Conservation (phyloP, 2,113 vertebrate species). For the Typhlomys cinereus region DNA sequence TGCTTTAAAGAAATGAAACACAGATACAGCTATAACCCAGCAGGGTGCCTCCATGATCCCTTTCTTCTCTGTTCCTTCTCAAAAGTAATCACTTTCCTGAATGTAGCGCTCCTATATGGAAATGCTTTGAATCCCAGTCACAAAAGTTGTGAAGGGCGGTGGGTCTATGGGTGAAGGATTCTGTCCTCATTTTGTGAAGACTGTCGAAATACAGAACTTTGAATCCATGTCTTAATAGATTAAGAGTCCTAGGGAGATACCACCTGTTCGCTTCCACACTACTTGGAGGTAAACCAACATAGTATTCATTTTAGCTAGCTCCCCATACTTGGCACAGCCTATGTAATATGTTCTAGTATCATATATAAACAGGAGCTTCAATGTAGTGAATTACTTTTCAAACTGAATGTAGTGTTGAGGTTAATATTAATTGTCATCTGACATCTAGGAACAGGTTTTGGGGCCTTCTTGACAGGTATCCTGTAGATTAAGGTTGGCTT, state of each 20-base stretch:
- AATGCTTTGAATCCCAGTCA: neutral
- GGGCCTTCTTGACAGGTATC: no score
- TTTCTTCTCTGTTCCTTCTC: neutral
- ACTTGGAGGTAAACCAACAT: neutral
- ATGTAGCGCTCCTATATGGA: neutral
- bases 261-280: neutral
- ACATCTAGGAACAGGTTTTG: no score
- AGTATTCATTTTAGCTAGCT: neutral
- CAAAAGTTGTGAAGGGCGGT: neutral
- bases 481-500: no score
- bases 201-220: neutral
- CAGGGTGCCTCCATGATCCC: neutral
- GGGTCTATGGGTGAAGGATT: neutral
- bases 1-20: neutral
- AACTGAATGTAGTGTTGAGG: no score
- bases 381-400: neutral
- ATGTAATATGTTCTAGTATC: neutral
- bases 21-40: neutral
- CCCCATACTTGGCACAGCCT: neutral
- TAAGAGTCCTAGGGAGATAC: neutral
- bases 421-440: no score
- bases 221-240: neutral
- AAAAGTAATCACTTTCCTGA: neutral
- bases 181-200: neutral
- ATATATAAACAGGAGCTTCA: neutral